A percentile compares a stretch with the other conserved stretches of the same genome.
Conservation (phyloP, 1,140 invertebrate genomes). For the Alviniconcha marisindica region DNA sequence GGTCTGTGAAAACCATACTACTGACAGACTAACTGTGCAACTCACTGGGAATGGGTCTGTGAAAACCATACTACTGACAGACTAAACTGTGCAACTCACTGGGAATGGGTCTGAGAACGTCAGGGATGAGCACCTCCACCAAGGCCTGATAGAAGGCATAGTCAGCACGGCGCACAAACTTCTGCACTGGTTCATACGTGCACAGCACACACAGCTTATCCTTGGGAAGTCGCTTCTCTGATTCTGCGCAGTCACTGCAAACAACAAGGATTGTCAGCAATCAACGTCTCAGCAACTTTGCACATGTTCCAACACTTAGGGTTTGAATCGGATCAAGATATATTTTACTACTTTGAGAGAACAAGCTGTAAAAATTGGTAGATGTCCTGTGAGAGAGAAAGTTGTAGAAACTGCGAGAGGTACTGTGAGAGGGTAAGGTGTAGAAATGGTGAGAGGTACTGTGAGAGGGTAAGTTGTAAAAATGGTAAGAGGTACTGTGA, state of each 20-base stretch:
- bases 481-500: too few species aligned
- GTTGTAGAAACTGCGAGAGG: too few species aligned
- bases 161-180: slow-evolving; percentile 89
- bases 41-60: too few species aligned
- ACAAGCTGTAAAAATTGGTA: background rate
- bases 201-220: slow-evolving; percentile 80
- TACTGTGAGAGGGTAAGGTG: too few species aligned
- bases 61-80: too few species aligned
- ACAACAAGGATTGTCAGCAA: too few species aligned
- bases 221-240: slow-evolving; percentile 72
- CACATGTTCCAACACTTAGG: background rate
- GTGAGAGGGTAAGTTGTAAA: too few species aligned
- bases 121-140: slow-evolving; percentile 96
- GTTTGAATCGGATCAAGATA: background rate
- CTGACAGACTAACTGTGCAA: too few species aligned
- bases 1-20: too few species aligned
- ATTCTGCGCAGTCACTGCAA: slow-evolving; percentile 68
- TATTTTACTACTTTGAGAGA: background rate
- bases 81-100: slow-evolving; percentile 78
- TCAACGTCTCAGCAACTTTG: too few species aligned
- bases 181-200: slow-evolving; percentile 81
- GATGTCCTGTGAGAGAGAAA: too few species aligned
- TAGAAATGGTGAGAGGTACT: too few species aligned
- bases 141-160: slow-evolving; percentile 97
- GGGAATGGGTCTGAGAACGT: slow-evolving; percentile 96